Evolutionary conservation across 2,888 invertebrate genomes (phyloP).

Genomic region (Blomia tropicalis): DNA sequence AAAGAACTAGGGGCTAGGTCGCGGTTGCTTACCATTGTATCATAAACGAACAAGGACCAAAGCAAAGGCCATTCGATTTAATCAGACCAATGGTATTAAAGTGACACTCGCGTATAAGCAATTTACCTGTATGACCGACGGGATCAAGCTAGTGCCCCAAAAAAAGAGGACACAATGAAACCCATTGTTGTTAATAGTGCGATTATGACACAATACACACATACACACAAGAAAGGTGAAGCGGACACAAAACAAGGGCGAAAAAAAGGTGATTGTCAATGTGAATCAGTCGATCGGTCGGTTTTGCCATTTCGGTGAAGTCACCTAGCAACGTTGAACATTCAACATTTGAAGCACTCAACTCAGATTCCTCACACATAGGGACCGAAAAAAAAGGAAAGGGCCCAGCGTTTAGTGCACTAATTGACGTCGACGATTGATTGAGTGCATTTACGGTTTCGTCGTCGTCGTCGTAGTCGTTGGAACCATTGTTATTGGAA

Average conservation of each 20-base stretch:
- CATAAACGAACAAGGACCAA: too few species aligned
- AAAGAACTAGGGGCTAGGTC: too few species aligned
- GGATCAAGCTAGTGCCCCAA: too few species aligned
- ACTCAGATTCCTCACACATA: not conserved
- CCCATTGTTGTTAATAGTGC: not conserved
- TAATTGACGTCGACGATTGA: not conserved
- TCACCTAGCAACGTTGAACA: too few species aligned
- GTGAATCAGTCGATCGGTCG: too few species aligned
- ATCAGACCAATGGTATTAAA: not conserved
- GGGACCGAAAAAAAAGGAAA: not conserved
- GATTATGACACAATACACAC: slow-evolving; percentile 5
- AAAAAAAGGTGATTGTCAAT: too few species aligned
- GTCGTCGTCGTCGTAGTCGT: not conserved
- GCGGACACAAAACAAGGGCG: not conserved
- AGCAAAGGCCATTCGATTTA: too few species aligned
- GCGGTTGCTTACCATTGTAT: too few species aligned
- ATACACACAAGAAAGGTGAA: not conserved
- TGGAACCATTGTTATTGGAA: too few species aligned
- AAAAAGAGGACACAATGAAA: not conserved
- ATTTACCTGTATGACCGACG: not conserved
- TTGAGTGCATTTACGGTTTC: not conserved
- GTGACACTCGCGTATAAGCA: not conserved
- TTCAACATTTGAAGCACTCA: too few species aligned
- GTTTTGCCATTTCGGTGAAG: too few species aligned
- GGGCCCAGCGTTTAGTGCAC: not conserved